Base-by-base conservation (phyloP, 2,797 vertebrate genomes). In the Xiphophorus birchmanni region DNA sequence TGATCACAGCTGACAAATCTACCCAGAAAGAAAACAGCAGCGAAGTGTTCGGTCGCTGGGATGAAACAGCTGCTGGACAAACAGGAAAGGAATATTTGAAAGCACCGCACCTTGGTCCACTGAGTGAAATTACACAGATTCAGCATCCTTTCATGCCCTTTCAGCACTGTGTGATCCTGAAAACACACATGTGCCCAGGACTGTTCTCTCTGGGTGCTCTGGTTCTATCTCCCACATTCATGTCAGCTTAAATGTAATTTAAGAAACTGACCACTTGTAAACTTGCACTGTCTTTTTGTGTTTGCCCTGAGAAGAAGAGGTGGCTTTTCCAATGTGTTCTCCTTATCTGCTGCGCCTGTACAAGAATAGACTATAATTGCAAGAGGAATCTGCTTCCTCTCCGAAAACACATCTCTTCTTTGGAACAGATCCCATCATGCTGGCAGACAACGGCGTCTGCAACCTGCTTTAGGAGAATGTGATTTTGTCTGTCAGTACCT, bases 21-120 rank as follows among this genome's bases (percentile, higher is more conserved):
- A 85, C 93, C 94, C 91, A 88, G 77, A 93, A 92, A 84, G 85
- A 93, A 93, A 93, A 93, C 90, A 94, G 87, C 21, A 0, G 87
- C 91, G 92, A 94, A 92, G 92, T 93, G 90, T 94, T 93, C 89
- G 58, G 79, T 82, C 0, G 12, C 84, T 79, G 77, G 81, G 86
- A 91, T 92, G 88, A 91, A 93, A 87, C 85, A 88, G 89, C 89
- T 88, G 85, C 89, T 74, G 82, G 75, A 85, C 86, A 94, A 94
- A 93, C 91, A 94, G 86, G 89, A 92, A 93, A 60, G 87, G 67
- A 75, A 78, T 13, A 88, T 85, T 91, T 92, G 85, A 93, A 94
- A 92, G 93, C 77, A 63, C 82, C 86, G 80, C 92, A 94, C 92
- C 92, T 93, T 92, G 79, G 85, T 91, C 86, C 85, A 87, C 23